Evolutionary conservation across 2,888 invertebrate species (phyloP), one percentile per base, ranked within the genome.

Genomic region (Bibio marci): DNA sequence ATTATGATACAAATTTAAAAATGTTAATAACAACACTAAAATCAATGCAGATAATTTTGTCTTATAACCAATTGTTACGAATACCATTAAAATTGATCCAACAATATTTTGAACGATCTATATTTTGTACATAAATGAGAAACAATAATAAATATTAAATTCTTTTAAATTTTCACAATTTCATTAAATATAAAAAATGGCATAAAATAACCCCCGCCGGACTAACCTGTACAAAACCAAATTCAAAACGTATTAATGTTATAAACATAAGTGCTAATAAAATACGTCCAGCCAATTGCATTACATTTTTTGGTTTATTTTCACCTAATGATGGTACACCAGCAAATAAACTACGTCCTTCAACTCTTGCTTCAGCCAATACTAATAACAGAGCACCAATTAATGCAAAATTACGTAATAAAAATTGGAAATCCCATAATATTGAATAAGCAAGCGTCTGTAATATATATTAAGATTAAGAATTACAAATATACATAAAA

Each of bases 181-280:
- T 25, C 25, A 25, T 13, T 27, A 41, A 25, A n/a, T 27, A 31
- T 14, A n/a, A 19, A 6, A 40, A 36, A 27, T 35, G 28, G 17
- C 17, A n/a, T 19, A 38, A 41, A 35, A 19, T 13, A 17, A 12
- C 8, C 15, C 4, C 13, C 11, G 4, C 14, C 14, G 27, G 27
- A 48, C 60, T 60, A 51, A 81, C 81, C 72, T 86, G 87, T 53
- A 91, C 61, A 60, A 94, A 80, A 34, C 83, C 83, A 44, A 87
- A 64, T 62, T 98, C 97, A 55, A 97, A 87, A 54, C 94, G 75
- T 46, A 98, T 76, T 39, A 98, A 69, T 10, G 97, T 97, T 54
- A 95, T 75, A 62, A 98, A 98, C 98, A 99, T 99, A 63, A 98
- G 94, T 18, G 97, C 94, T 41, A 99, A 70, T 39, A 98, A 71